Base-by-base conservation (phyloP, 2,113 vertebrate species). In the Struthio camelus region DNA sequence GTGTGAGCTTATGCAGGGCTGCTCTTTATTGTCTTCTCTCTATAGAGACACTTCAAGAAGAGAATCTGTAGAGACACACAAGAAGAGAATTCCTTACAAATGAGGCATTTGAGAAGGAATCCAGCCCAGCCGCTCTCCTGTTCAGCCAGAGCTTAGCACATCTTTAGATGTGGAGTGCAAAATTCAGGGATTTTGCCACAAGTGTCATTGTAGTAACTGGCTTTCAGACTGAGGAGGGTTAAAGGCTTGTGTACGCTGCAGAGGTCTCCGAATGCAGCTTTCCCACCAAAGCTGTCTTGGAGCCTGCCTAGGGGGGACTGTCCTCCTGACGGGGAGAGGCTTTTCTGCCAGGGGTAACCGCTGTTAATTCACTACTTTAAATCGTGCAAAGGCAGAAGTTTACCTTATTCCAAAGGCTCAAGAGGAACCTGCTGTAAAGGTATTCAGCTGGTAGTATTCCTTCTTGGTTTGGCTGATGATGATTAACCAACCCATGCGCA, bases 211-310 rank as follows among this genome's bases (percentile, higher is more conserved):
- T 44, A 54, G 32, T 59, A 20, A 17, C n/a, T 78, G 58, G 11
- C 11, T 85, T 20, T 80, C 50, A 28, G 4, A 23, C 44, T 58
- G n/a, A 58, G 38, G 18, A 61, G 24, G 20, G 10, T 46, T 56
- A 38, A 62, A 53, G 51, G 61, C 0, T 2, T 19, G 6, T 3
- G 12, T 1, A 2, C 40, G 1, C 42, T 46, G n/a, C 48, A 32
- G 32, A 51, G 23, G 15, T 51, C 27, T 91, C 11, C 18, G 32
- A 40, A 11, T 24, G 16, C 36, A 75, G 42, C 13, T 62, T 23
- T 58, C 36, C 59, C 50, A 58, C 34, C 61, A 53, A 5, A 44
- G 73, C 53, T 5, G 2, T 27, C 67, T 54, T 59, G 34, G 23
- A 87, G 42, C 66, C 38, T 72, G 58, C 28, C 65, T 36, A 1